Conservation (phyloP, 2,113 vertebrate genomes). For the Phaethornis superciliosus region DNA sequence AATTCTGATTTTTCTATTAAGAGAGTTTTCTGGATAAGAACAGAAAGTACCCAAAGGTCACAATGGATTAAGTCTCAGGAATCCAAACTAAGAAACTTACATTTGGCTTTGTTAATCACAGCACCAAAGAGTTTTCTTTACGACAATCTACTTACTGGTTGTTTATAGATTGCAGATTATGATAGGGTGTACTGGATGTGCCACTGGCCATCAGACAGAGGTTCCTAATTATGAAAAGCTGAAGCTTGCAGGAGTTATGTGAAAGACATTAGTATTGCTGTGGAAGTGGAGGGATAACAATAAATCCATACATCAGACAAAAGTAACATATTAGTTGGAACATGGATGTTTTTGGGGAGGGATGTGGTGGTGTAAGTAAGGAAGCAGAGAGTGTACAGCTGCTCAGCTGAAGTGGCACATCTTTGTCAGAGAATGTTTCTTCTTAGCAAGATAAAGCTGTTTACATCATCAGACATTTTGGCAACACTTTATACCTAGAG, state of each 20-base stretch:
- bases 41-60: not conserved
- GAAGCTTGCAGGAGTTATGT: not conserved
- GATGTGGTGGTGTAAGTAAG: not conserved
- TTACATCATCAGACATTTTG: not conserved
- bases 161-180: not conserved
- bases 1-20: not conserved
- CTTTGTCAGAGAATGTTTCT: not conserved
- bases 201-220: not conserved
- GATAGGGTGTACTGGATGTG: not conserved
- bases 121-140: not conserved
- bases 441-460: not conserved
- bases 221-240: not conserved
- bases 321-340: not conserved
- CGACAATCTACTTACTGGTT: not conserved
- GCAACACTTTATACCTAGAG: not conserved
- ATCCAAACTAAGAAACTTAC: slow-evolving; percentile 11
- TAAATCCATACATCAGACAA: not conserved
- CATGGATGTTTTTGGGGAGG: not conserved
- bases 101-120: slow-evolving; percentile 15
- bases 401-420: not conserved
- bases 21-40: slow-evolving; percentile 11
- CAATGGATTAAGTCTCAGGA: slow-evolving; percentile 14
- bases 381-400: not conserved
- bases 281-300: not conserved
- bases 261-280: not conserved